Base-by-base conservation (phyloP, 1,140 invertebrate species). In the Drosophila nikananu region DNA sequence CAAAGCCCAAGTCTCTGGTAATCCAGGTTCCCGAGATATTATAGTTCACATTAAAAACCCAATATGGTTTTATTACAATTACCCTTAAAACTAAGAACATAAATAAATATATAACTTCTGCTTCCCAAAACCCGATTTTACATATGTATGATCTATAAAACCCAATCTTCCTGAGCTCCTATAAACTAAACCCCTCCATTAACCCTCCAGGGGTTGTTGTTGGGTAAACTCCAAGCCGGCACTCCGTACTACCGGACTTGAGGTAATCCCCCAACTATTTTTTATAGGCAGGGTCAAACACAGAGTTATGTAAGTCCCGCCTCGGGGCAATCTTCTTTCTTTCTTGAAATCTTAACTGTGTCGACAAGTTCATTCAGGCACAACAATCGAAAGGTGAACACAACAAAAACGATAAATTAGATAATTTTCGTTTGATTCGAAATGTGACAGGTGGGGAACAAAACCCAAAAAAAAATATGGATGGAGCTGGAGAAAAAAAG, bases 291-390 rank as follows among this genome's bases (percentile, higher is more conserved):
- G 59, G 67, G 51, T 48, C 57, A 57, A 27, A 39, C 9, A 65
- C 23, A 46, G 46, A n/a, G 48, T 83, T 74, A 66, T 15, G 30
- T 17, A 66, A 66, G 17, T 13, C 42, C 61, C 67, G 35, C 61
- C 67, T 41, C n/a, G 41, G 37, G 46, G 49, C 52, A 58, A 23
- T 67, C 57, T 80, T 59, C 41, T 79, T 64, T 64, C 66, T 64
- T 79, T 63, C 65, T 64, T 44, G 51, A 35, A 46, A 54, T 48
- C 41, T 51, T 68, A 77, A 77, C 41, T 87, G 59, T 86, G 83
- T 83, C 83, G 77, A 87, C 80, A 80, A 87, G 59, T 86, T 81
- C 52, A 83, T 82, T 79, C 55, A 78, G 48, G 60, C 61, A 70
- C 63, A 78, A 80, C 72, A 75, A 78, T 62, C 54, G 61, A 57